Evolutionary conservation across 2,888 invertebrate genomes (phyloP).

Genomic region (Diplazon laetatorius): DNA sequence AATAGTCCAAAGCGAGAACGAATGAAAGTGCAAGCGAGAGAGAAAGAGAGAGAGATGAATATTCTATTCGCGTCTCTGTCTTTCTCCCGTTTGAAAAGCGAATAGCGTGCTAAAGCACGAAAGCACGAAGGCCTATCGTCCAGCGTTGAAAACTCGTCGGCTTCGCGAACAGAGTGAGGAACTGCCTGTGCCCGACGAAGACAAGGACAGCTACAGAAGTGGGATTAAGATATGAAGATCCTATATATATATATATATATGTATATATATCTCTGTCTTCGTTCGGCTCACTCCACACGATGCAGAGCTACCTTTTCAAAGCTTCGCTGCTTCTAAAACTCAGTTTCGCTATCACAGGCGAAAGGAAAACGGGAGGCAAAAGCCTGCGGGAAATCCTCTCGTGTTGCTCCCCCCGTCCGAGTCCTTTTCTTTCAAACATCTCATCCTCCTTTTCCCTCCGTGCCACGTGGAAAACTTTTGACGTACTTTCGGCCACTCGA

Average conservation of each 20-base stretch:
- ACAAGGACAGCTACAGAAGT: slow-evolving; percentile 38
- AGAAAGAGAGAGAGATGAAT: slow-evolving; percentile 11
- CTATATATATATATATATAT: background rate
- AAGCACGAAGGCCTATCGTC: slow-evolving; percentile 8
- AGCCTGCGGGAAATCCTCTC: slow-evolving; percentile 55
- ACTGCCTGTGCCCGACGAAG: slow-evolving; percentile 1
- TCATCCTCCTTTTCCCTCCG: slow-evolving; percentile 36
- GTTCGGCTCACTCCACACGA: background rate
- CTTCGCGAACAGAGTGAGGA: slow-evolving; percentile 23
- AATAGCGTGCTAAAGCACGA: slow-evolving; percentile 13
- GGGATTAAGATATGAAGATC: slow-evolving; percentile 55
- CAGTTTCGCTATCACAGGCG: slow-evolving; percentile 35
- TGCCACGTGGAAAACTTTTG: slow-evolving; percentile 31
- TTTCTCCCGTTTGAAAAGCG: background rate
- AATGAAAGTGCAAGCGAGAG: slow-evolving; percentile 1
- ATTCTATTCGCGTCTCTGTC: background rate
- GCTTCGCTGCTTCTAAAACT: slow-evolving; percentile 30
- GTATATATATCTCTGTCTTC: slow-evolving; percentile 7
- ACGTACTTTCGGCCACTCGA: background rate
- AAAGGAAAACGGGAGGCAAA: slow-evolving; percentile 33
- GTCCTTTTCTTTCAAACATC: slow-evolving; percentile 31
- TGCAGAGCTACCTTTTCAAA: background rate
- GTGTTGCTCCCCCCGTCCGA: slow-evolving; percentile 12
- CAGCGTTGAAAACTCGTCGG: slow-evolving; percentile 46
- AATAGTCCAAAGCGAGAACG: slow-evolving; percentile 3